Conservation (phyloP, 35 echinoderm and acorn worm species). For the Holothuria glaberrima region DNA sequence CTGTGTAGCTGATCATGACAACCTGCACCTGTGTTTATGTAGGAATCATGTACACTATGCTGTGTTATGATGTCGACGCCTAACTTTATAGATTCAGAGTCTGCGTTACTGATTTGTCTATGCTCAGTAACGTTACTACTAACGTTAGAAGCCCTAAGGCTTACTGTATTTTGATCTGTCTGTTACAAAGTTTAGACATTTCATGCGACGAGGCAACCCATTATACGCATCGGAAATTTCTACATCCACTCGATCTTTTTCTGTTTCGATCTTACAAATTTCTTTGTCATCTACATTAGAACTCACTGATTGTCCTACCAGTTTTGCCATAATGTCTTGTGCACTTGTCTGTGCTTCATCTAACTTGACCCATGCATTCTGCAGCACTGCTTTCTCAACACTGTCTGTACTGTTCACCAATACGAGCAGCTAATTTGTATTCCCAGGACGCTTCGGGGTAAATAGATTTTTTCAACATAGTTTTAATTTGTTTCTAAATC, state of each 20-base stretch:
- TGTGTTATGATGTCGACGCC: neutral
- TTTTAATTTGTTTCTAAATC: no score
- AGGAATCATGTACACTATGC: neutral
- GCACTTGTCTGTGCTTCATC: neutral
- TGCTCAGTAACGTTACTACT: neutral
- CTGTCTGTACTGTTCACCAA: no score
- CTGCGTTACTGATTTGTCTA: constrained; percentile 9
- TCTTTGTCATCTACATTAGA: neutral
- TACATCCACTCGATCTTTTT: neutral
- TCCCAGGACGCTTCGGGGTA: no score
- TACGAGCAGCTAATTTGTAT: no score
- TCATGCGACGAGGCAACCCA: neutral
- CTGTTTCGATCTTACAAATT: neutral
- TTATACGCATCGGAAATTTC: neutral
- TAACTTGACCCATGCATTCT: no score
- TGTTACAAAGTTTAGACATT: neutral
- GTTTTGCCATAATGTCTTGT: neutral
- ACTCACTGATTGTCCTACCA: neutral
- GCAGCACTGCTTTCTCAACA: no score
- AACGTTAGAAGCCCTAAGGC: neutral
- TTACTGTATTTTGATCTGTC: neutral
- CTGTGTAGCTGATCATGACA: neutral
- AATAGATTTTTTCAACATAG: no score
- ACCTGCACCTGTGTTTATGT: neutral
- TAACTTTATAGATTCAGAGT: constrained; percentile 1